These are phyloP conservation scores for Climacteris rufus DNA, from an alignment of 2,113 vertebrate species.

Conservation along the genomic window DNA sequence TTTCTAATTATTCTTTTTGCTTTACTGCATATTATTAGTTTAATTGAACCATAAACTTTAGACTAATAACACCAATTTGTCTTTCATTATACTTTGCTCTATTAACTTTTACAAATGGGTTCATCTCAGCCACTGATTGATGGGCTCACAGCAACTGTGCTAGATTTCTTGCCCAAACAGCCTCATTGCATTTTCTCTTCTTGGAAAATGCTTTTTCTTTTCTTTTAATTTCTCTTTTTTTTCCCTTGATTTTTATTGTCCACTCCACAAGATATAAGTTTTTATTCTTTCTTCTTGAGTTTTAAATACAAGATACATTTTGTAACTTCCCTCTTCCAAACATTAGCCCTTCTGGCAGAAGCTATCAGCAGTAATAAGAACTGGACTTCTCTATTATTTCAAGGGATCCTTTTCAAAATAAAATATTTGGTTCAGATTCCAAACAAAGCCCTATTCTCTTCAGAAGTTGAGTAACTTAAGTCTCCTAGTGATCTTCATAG, in stretches of 20 bases:
- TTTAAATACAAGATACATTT: not conserved
- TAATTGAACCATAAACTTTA: slow-evolving; percentile 44
- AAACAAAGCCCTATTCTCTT: not conserved
- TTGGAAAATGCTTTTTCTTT: not conserved
- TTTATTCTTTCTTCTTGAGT: not conserved
- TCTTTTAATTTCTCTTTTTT: not conserved
- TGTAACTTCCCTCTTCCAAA: not conserved
- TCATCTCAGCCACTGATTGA: slow-evolving; percentile 23
- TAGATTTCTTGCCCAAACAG: not conserved
- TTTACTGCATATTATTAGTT: slow-evolving; percentile 47
- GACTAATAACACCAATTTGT: slow-evolving; percentile 50
- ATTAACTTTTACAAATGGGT: slow-evolving; percentile 49
- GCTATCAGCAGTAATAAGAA: not conserved
- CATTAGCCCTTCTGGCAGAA: not conserved
- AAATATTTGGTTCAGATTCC: not conserved
- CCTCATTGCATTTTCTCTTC: not conserved
- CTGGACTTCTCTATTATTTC: not conserved
- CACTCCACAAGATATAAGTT: not conserved
- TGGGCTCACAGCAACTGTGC: not conserved
- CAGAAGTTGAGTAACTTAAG: not conserved
- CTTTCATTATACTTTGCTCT: slow-evolving; percentile 60
- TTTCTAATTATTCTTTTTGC: slow-evolving; percentile 55
- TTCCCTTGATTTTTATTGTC: rapidly evolving
- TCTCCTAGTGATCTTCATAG: not conserved
- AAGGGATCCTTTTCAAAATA: not conserved